These are phyloP conservation scores for Clarias magur DNA, from an alignment of 2,113 vertebrate genomes.

Conservation along the genomic window DNA sequence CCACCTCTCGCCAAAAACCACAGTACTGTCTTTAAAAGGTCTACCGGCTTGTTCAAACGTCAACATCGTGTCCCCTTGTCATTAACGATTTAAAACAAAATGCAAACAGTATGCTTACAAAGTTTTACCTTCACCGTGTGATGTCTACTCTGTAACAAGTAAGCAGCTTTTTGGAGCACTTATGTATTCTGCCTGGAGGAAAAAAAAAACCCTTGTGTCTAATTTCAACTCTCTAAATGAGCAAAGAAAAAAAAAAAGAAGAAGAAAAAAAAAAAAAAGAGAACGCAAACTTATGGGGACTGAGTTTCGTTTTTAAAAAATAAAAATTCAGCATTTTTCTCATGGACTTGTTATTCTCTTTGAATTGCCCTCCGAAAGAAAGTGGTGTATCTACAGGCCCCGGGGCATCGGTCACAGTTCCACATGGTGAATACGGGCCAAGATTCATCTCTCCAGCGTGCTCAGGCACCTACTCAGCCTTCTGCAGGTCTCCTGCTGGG, in stretches of 20 bases:
- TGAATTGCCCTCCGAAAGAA: constrained; percentile 75
- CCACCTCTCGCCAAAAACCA: constrained; percentile 54
- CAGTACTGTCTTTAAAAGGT: constrained; percentile 60
- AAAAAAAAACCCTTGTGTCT: constrained; percentile 53
- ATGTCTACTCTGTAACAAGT: constrained; percentile 63
- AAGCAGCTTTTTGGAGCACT: constrained; percentile 64
- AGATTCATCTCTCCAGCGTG: constrained; percentile 61
- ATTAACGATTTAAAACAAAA: constrained; percentile 69
- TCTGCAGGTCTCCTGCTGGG: constrained; percentile 88
- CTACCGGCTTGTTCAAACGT: constrained; percentile 60
- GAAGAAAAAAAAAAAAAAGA: constrained; percentile 57
- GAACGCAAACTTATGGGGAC: constrained; percentile 59
- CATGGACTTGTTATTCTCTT: constrained; percentile 70
- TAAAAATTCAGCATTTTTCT: constrained; percentile 69
- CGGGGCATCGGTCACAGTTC: constrained; percentile 77
- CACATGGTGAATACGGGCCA: constrained; percentile 67
- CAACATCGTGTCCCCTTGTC: constrained; percentile 61
- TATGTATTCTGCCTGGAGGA: constrained; percentile 57
- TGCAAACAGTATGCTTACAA: constrained; percentile 66
- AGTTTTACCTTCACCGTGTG: constrained; percentile 58
- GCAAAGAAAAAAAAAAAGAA: constrained; percentile 49
- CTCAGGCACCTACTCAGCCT: constrained; percentile 72
- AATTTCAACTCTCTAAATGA: constrained; percentile 64
- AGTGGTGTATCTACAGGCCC: constrained; percentile 73
- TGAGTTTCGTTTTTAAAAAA: constrained; percentile 61